phyloP scores from a whole-genome alignment of 2,888 invertebrate species.

The Drosophila fungiperda region DNA sequence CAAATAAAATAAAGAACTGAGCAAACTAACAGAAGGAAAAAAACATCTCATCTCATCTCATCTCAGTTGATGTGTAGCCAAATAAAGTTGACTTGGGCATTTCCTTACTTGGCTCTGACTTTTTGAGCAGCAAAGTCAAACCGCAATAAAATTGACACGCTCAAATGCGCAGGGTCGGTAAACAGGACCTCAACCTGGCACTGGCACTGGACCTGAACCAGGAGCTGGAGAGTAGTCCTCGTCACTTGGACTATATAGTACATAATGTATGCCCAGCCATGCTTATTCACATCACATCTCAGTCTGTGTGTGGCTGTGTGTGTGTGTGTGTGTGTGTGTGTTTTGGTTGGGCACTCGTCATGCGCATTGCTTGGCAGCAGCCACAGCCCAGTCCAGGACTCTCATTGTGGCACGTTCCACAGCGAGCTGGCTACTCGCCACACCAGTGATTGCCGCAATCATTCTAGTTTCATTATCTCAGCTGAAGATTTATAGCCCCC shows the following conservation, averaged over 20 bases:
- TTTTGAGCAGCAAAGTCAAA: conserved; percentile 70
- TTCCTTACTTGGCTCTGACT: conserved; percentile 27
- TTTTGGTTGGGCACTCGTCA: conserved; percentile 39
- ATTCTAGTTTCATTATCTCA: conserved; percentile 84
- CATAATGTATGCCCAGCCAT: conserved; percentile 62
- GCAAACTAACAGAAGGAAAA: conserved; percentile 7
- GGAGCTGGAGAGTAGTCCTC: background rate
- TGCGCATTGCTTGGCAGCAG: conserved; percentile 61
- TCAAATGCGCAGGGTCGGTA: conserved; percentile 71
- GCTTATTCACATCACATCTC: conserved; percentile 17
- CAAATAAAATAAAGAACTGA: conserved; percentile 22
- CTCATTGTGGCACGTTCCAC: conserved; percentile 16
- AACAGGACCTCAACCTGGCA: conserved; percentile 9
- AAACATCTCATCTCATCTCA: background rate
- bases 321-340: background rate
- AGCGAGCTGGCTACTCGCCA: conserved; percentile 59
- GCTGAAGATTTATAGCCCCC: conserved; percentile 72
- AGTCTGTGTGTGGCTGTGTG: background rate
- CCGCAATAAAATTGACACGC: conserved; percentile 79
- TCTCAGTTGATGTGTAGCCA: background rate
- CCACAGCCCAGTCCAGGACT: conserved; percentile 30
- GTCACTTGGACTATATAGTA: conserved; percentile 24
- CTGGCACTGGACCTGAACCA: background rate
- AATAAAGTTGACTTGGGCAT: conserved; percentile 12
- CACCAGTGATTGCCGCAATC: conserved; percentile 84